Conservation (phyloP, 2,113 vertebrate genomes). For the Sialia sialis region DNA sequence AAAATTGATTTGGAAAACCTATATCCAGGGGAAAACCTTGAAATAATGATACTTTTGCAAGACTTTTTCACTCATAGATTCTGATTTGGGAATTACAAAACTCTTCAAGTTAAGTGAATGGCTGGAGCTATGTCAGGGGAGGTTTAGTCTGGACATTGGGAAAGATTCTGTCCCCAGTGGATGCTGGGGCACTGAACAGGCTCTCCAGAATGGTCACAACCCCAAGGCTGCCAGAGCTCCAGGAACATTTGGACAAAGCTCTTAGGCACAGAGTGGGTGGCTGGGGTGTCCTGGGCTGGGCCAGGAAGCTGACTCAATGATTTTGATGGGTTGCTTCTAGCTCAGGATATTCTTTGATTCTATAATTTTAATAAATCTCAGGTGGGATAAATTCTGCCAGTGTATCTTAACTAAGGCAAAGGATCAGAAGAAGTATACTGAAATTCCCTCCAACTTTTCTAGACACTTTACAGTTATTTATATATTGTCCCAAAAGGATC, state of each 20-base stretch:
- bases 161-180: background rate
- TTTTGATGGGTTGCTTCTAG: fast-evolving
- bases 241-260: fast-evolving
- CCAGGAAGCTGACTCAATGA: background rate
- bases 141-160: background rate
- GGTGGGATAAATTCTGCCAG: background rate
- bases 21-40: background rate
- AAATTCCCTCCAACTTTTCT: background rate
- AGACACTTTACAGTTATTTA: background rate
- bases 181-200: fast-evolving
- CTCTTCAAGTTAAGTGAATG: background rate
- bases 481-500: background rate
- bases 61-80: background rate
- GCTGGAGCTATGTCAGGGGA: background rate
- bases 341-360: background rate
- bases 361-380: background rate
- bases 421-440: background rate
- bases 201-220: background rate
- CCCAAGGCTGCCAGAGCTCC: background rate
- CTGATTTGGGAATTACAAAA: background rate
- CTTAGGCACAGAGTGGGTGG: background rate
- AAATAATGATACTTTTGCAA: background rate
- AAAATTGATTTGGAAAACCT: background rate
- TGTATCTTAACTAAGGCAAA: background rate
- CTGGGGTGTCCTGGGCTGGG: background rate